Evolutionary conservation across 1,140 invertebrate genomes (phyloP), one percentile per base, ranked within the genome.

Genomic region (Adelges cooleyi): DNA sequence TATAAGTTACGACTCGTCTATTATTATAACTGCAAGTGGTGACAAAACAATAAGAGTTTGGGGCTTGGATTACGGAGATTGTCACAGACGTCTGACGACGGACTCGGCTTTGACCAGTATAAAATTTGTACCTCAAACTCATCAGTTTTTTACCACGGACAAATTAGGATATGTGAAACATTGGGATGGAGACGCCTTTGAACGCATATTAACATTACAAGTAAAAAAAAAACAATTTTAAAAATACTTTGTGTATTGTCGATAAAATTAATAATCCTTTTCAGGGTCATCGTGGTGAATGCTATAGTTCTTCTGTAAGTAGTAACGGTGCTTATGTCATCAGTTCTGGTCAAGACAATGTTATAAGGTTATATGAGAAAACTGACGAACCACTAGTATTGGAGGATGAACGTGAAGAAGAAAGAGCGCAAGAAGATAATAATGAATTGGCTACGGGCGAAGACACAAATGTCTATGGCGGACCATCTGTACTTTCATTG

Each of bases 21-120:
- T 99, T 1, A 87, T 99, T 67, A 90, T 84, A 2, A 97, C 95
- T 0, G 95, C 95, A 22, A 96, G 94, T 17, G 87, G 87, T 0
- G 97, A 99, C 77, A 82, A 94, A 20, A 96, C 93, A 75, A 82
- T 98, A 4, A 96, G 98, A 79, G 88, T 99, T 68, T 99, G 95
- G 95, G 95, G 95, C 48, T 81, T 99, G 74, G 94, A 98, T 76
- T 99, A 97, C 78, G 97, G 96, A 18, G 95, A 99, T 76, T 98
- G 94, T 71, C 89, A 91, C 73, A 85, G 83, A 69, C 89, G 86
- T 0, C 76, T 89, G 65, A 87, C 90, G 77, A 94, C 93, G 2
- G 93, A 98, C 71, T 92, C 96, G 74, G 91, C 92, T 6, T 84
- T 98, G 2, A 95, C 89, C 52, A 84, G 86, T 50, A 72, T 98